A percentile compares a stretch with the other conserved stretches of the same genome.
These are phyloP conservation scores for Eucidaris tribuloides DNA, from an alignment of 35 echinoderm and acorn worm species.

Conservation along the genomic window DNA sequence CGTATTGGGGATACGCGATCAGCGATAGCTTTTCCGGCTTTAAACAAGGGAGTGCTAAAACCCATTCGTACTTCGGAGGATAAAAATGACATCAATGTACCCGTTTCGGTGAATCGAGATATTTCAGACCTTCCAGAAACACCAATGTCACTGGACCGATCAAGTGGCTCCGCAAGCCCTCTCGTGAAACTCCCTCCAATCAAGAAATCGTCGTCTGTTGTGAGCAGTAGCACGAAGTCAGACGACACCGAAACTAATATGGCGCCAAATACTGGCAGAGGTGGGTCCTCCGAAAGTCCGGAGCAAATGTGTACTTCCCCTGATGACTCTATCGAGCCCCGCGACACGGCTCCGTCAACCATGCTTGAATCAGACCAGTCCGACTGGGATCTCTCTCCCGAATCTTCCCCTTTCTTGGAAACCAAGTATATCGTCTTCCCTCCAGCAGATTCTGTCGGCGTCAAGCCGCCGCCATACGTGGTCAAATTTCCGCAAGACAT, in stretches of 20 bases:
- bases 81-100: background rate
- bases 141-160: slow-evolving; percentile 23
- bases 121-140: slow-evolving; percentile 11
- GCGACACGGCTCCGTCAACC: background rate
- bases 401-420: slow-evolving; percentile 48
- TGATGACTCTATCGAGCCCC: slow-evolving; percentile 6
- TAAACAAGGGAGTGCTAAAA: slow-evolving; percentile 2
- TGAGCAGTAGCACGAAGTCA: background rate
- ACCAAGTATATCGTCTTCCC: slow-evolving; percentile 62
- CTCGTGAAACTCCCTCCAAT: slow-evolving; percentile 37
- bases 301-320: background rate
- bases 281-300: background rate
- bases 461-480: slow-evolving; percentile 25
- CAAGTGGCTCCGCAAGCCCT: slow-evolving; percentile 17
- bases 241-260: background rate
- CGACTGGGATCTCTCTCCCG: slow-evolving; percentile 28
- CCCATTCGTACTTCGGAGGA: background rate
- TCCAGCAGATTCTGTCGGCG: background rate
- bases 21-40: slow-evolving; percentile 10
- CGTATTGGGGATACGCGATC: background rate
- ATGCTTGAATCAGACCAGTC: background rate
- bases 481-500: slow-evolving; percentile 45
- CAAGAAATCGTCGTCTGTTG: background rate
- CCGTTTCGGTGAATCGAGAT: slow-evolving; percentile 6
- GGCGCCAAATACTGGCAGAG: background rate